phyloP scores from a whole-genome alignment of 1,140 invertebrate genomes.

The Lepidurus arcticus region DNA sequence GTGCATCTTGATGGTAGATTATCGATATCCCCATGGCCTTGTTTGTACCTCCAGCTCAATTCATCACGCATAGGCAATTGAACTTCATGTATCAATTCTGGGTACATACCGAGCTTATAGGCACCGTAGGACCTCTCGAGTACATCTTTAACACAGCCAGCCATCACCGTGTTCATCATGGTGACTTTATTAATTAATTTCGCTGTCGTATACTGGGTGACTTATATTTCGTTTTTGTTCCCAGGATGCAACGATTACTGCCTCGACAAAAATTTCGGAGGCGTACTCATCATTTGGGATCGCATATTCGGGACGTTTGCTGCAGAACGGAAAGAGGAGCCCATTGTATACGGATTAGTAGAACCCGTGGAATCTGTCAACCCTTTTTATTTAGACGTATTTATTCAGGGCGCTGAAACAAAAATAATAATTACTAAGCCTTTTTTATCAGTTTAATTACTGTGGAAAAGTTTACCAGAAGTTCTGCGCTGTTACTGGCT shows the following conservation, averaged over 20 bases:
- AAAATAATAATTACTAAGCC: background rate
- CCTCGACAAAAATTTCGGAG: conserved; percentile 53
- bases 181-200: conserved; percentile 51
- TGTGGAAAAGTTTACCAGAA: conserved; percentile 57
- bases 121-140: conserved; percentile 52
- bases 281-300: conserved; percentile 58
- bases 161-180: conserved; percentile 42
- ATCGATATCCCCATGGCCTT: conserved; percentile 44
- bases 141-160: conserved; percentile 55
- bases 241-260: conserved; percentile 52
- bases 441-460: conserved; percentile 60
- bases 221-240: conserved; percentile 49
- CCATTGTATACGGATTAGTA: conserved; percentile 52
- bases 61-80: conserved; percentile 45
- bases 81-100: conserved; percentile 51
- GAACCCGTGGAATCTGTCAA: conserved; percentile 50
- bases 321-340: conserved; percentile 46
- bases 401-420: background rate
- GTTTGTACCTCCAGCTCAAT: conserved; percentile 42
- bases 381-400: conserved; percentile 50
- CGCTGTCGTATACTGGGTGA: conserved; percentile 46
- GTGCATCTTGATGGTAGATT: conserved; percentile 42
- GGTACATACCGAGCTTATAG: conserved; percentile 51
- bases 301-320: conserved; percentile 53
- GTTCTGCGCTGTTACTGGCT: conserved; percentile 51